A percentile compares a stretch with the other conserved stretches of the same genome.
Evolutionary conservation across 2,113 vertebrate genomes (phyloP).

Genomic region (Lepidothrix coronata): DNA sequence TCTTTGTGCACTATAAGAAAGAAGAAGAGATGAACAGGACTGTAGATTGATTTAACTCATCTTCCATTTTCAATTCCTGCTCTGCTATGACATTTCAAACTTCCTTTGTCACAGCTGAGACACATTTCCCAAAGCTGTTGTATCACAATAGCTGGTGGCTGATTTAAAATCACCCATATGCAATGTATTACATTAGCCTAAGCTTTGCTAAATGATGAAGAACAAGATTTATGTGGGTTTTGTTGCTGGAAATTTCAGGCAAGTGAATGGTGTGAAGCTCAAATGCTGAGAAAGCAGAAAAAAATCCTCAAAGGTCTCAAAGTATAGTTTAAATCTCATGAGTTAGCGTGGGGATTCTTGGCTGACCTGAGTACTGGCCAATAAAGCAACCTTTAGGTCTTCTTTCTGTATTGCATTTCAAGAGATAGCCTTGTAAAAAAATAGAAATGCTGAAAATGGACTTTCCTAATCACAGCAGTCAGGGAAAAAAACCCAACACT

Average conservation of each 20-base stretch:
- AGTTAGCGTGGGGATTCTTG: not conserved
- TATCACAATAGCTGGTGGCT: not conserved
- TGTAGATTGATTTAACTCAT: not conserved
- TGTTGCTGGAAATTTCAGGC: not conserved
- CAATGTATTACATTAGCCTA: not conserved
- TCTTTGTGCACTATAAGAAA: not conserved
- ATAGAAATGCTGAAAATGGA: not conserved
- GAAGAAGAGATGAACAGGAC: not conserved
- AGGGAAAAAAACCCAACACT: not conserved
- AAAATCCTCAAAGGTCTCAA: not conserved
- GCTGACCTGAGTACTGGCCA: not conserved
- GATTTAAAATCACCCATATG: not conserved
- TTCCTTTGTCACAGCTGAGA: not conserved
- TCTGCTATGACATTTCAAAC: not conserved
- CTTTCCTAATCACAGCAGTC: not conserved
- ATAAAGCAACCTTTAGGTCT: not conserved
- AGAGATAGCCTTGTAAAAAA: not conserved
- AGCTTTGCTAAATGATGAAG: not conserved
- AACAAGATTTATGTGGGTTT: not conserved
- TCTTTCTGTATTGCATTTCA: not conserved
- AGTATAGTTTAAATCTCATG: not conserved
- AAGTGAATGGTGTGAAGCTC: not conserved
- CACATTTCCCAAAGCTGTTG: not conserved
- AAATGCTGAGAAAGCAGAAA: constrained; percentile 27
- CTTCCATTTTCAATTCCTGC: not conserved